phyloP scores from a whole-genome alignment of 2,797 vertebrate genomes.

The Characodon lateralis region DNA sequence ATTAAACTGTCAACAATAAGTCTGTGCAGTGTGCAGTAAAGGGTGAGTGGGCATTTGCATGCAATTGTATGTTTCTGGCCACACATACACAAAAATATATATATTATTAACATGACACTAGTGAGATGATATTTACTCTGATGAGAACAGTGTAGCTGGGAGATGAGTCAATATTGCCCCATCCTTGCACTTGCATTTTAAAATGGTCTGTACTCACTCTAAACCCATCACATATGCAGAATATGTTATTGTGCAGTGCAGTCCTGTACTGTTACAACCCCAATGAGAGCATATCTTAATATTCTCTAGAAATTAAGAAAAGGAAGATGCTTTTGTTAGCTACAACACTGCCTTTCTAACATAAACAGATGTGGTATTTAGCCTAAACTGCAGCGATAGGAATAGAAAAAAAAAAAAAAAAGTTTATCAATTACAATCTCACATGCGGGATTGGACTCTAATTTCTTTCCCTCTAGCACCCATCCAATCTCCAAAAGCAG shows the following conservation, averaged over 20 bases:
- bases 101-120: background rate
- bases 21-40: conserved; percentile 25
- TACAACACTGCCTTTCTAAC: background rate
- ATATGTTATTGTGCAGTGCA: background rate
- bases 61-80: conserved; percentile 1
- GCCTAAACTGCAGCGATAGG: no score
- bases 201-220: background rate
- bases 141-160: background rate
- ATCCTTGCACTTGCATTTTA: background rate
- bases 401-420: background rate
- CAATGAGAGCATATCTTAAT: background rate
- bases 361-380: background rate
- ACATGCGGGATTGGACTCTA: background rate
- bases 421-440: background rate
- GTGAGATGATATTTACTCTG: background rate
- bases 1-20: conserved; percentile 64
- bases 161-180: background rate
- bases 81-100: background rate
- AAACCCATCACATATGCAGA: background rate
- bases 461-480: conserved; percentile 5
- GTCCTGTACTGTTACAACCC: background rate
- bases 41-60: background rate
- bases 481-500: background rate
- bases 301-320: background rate
- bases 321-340: background rate